phyloP scores from a whole-genome alignment of 2,797 vertebrate genomes.

The Halcyon leucocephala region DNA sequence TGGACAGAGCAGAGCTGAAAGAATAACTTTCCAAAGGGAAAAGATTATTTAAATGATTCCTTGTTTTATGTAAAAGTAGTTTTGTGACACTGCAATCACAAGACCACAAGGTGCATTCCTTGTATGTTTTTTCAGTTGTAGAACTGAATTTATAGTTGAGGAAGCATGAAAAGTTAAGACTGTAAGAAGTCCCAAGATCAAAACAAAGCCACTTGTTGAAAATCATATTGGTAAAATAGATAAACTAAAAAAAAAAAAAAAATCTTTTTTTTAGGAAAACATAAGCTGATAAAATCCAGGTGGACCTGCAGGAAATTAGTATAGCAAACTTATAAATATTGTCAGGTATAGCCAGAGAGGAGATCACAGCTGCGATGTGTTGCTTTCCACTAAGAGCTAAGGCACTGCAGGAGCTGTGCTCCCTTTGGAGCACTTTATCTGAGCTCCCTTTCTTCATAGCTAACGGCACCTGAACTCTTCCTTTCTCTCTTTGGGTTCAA shows the following conservation, averaged over 20 bases:
- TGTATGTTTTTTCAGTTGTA: background rate
- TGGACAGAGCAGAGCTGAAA: background rate
- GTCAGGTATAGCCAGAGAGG: background rate
- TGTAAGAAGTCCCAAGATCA: conserved; percentile 28
- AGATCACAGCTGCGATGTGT: background rate
- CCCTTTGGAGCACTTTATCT: background rate
- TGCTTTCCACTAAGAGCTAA: background rate
- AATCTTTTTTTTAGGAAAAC: background rate
- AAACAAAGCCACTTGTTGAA: conserved; percentile 31
- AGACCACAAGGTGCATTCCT: background rate
- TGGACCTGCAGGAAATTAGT: background rate
- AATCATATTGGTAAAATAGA: background rate
- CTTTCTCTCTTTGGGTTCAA: background rate
- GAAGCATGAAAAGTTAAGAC: conserved; percentile 14
- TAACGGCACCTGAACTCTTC: background rate
- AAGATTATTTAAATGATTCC: background rate
- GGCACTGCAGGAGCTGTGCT: background rate
- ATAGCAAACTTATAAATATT: background rate
- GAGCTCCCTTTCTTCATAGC: background rate
- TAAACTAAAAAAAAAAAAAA: background rate
- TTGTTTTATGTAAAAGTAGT: conserved; percentile 13
- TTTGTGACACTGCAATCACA: background rate
- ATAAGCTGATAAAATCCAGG: conserved; percentile 2
- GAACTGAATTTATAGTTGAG: conserved; percentile 4
- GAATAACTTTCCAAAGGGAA: background rate